These are phyloP conservation scores for Dermolepida albohirtum DNA, from an alignment of 2,888 invertebrate species.

Conservation along the genomic window DNA sequence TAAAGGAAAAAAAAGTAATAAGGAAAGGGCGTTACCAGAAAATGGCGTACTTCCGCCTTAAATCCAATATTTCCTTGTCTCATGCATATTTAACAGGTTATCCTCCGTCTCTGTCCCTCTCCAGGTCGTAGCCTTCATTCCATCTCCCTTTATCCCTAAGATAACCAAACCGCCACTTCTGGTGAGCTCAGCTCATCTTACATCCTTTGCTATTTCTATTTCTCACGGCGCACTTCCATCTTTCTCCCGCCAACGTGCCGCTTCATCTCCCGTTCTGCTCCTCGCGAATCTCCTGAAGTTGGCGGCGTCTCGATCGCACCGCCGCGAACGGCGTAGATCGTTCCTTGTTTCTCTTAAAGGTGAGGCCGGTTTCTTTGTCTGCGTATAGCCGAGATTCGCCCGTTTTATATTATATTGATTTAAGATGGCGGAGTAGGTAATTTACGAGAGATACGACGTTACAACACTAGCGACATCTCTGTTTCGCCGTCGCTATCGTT, in stretches of 20 bases:
- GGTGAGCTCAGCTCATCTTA: conserved; percentile 41
- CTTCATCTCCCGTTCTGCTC: conserved; percentile 38
- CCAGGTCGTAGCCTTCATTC: neutral
- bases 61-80: conserved; percentile 63
- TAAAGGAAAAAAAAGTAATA: conserved; percentile 14
- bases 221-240: conserved; percentile 40
- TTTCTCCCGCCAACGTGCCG: conserved; percentile 43
- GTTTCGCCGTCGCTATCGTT: conserved; percentile 9
- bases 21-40: conserved; percentile 60
- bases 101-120: conserved; percentile 46
- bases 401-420: conserved; percentile 67
- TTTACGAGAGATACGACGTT: conserved; percentile 44
- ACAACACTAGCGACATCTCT: conserved; percentile 23
- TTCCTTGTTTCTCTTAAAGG: conserved; percentile 58
- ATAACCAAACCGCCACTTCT: conserved; percentile 35
- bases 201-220: conserved; percentile 47
- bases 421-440: conserved; percentile 62
- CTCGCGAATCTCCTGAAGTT: conserved; percentile 48
- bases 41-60: conserved; percentile 63
- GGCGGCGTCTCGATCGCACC: conserved; percentile 49
- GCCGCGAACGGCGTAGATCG: conserved; percentile 40
- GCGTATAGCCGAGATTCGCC: conserved; percentile 62
- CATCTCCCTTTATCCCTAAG: conserved; percentile 47
- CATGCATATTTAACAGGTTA: conserved; percentile 64
- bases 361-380: conserved; percentile 62